Evolutionary conservation across 2,797 vertebrate species (phyloP).

Genomic region (Clamator glandarius): DNA sequence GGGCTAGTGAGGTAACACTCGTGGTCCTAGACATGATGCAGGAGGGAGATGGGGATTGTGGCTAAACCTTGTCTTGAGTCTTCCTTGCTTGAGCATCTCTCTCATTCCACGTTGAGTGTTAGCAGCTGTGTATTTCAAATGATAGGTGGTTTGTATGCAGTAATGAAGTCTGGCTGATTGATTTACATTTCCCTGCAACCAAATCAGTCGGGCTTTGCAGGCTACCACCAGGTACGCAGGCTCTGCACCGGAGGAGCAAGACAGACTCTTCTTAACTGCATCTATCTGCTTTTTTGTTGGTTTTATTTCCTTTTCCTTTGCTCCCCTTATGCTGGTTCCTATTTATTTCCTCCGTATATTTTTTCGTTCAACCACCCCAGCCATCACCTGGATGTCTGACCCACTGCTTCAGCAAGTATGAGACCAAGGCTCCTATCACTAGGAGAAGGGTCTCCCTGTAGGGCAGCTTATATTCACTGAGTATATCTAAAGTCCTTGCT

Average conservation of each 20-base stretch:
- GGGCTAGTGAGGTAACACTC: neutral
- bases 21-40: neutral
- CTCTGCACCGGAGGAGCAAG: neutral
- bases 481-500: neutral
- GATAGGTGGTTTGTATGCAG: neutral
- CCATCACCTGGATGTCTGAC: neutral
- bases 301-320: neutral
- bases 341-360: neutral
- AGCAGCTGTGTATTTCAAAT: neutral
- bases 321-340: neutral
- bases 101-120: neutral
- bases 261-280: neutral
- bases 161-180: neutral
- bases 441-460: neutral
- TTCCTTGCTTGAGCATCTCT: neutral
- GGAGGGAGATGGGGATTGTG: neutral
- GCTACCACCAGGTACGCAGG: rapidly evolving
- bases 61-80: neutral
- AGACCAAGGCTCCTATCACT: neutral
- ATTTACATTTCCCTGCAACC: neutral
- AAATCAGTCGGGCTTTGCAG: neutral
- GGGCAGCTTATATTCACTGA: neutral
- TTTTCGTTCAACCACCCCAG: rapidly evolving
- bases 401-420: neutral
- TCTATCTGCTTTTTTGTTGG: neutral